Evolutionary conservation across 2,113 vertebrate genomes (phyloP), one percentile per base, ranked within the genome.

Genomic region (Tiliqua scincoides): DNA sequence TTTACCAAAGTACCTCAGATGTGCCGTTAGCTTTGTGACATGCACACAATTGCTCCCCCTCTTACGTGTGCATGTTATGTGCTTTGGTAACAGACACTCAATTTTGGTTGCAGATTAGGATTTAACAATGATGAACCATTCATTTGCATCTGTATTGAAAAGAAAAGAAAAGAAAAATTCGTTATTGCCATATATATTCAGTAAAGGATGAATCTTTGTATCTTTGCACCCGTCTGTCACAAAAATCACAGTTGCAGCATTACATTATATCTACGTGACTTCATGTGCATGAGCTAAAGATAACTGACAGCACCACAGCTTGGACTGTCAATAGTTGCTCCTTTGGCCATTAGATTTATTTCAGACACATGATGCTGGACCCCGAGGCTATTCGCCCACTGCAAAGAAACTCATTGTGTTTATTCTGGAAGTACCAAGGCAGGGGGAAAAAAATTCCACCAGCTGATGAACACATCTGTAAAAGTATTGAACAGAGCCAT

Each of bases 311-410:
- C 25, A 0, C 40, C 79, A 18, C 75, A 80, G 18, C 12, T 54
- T 90, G 25, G 63, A 48, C 10, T 83, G 5, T 8, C 23, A 35
- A 27, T 65, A 62, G 61, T 87, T 59, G 12, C 4, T 23, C 81
- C 68, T 70, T 65, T 87, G 71, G 57, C 57, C 70, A 74, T 52
- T 59, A n/a, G 63, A 54, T 37, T 83, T 61, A 73, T 83, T 83
- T 48, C 70, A 81, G 1, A 6, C n/a, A 35, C 17, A 54, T 17
- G 86, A 43, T 79, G 63, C 75, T 78, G 73, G 10, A 87, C 43
- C 3, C 83, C 62, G 71, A 37, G 77, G 48, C 12, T 1, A 7
- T 27, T 43, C 25, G 9, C 70, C 57, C 57, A 85, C 5, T 54
- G 8, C 48, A 88, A n/a, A 87, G 21, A 6, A 83, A 35, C 84